A percentile compares a stretch with the other conserved stretches of the same genome.
Evolutionary conservation across 1,140 invertebrate genomes (phyloP).

Genomic region (Mycetomoellerius zeteki): DNA sequence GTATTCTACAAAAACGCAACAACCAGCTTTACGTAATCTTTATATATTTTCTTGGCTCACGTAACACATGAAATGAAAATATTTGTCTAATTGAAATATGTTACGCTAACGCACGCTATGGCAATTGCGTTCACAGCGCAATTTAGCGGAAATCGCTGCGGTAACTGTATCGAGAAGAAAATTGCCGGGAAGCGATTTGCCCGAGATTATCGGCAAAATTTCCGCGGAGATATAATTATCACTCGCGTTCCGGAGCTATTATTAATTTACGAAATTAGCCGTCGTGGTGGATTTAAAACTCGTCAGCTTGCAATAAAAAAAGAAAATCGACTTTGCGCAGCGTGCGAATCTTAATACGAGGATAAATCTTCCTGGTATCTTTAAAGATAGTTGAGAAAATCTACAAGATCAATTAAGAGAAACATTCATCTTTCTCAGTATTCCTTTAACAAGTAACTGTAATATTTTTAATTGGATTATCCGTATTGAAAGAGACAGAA

Average conservation of each 20-base stretch:
- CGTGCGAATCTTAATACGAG: neutral
- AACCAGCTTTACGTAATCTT: neutral
- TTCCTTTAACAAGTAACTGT: neutral
- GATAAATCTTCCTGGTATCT: neutral
- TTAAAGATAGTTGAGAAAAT: neutral
- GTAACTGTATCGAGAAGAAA: constrained; percentile 10
- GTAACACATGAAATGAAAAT: neutral
- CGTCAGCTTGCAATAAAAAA: neutral
- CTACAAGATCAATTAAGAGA: neutral
- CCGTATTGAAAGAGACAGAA: neutral
- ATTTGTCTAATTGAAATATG: neutral
- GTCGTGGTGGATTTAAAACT: neutral
- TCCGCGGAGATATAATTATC: constrained; percentile 26
- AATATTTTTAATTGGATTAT: constrained; percentile 33
- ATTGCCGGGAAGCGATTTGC: constrained; percentile 18
- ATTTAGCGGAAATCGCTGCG: constrained; percentile 1
- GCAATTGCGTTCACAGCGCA: neutral
- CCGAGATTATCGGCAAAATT: constrained; percentile 37
- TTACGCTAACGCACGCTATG: neutral
- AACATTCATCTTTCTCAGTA: neutral
- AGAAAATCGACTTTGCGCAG: neutral
- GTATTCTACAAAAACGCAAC: neutral
- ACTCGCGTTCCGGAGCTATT: neutral
- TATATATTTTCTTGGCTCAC: neutral
- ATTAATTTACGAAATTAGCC: constrained; percentile 22